Percentiles rank a stretch among this genome's conserved stretches.
Evolutionary conservation across 2,888 invertebrate genomes (phyloP).

Genomic region (Melanostoma mellinum): DNA sequence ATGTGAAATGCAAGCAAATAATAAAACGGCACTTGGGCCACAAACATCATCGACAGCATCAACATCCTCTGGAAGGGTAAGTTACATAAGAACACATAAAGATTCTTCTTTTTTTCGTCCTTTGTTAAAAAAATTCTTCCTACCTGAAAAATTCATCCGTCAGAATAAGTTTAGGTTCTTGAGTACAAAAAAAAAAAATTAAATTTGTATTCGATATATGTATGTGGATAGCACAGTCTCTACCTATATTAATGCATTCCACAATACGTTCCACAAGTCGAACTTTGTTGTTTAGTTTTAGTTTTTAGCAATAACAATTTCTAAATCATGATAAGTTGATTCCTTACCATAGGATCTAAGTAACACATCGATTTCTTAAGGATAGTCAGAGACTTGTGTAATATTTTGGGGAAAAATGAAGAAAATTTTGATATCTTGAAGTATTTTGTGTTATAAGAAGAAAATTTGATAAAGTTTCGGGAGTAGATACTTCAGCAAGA

Average conservation of each 20-base stretch:
- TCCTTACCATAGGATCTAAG: too few species aligned
- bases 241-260: conserved; percentile 68
- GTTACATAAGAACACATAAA: conserved; percentile 65
- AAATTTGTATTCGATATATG: conserved; percentile 33
- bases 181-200: conserved; percentile 30
- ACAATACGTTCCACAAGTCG: conserved; percentile 63
- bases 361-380: too few species aligned
- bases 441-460: too few species aligned
- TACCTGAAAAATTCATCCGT: conserved; percentile 64
- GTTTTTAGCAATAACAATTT: too few species aligned
- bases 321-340: too few species aligned
- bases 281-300: conserved; percentile 37
- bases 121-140: conserved; percentile 25
- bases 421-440: too few species aligned
- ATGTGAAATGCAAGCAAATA: conserved; percentile 75
- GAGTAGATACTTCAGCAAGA: too few species aligned
- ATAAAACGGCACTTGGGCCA: conserved; percentile 75
- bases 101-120: conserved; percentile 63
- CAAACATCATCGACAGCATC: conserved; percentile 75
- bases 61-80: conserved; percentile 75
- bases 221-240: conserved; percentile 42
- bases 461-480: too few species aligned
- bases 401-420: too few species aligned
- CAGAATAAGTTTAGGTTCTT: conserved; percentile 5
- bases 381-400: too few species aligned